These are phyloP conservation scores for Rattus rattus DNA, from an alignment of 2,113 vertebrate genomes.

Conservation along the genomic window DNA sequence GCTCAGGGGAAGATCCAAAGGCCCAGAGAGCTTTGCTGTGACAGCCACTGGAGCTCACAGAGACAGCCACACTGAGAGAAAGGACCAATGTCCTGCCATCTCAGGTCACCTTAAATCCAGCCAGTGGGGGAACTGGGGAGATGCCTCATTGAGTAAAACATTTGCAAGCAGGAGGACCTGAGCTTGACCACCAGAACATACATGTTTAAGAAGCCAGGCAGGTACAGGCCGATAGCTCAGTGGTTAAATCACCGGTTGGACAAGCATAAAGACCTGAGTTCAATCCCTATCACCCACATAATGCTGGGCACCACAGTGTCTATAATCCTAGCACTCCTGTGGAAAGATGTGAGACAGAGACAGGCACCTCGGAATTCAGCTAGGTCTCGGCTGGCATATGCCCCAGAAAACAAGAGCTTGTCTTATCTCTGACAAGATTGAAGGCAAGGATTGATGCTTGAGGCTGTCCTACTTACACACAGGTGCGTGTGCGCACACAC, in stretches of 20 bases:
- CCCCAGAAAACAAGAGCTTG: not conserved
- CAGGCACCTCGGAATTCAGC: not conserved
- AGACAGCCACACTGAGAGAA: not conserved
- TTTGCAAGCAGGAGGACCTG: not conserved
- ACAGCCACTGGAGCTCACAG: not conserved
- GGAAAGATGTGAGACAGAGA: not conserved
- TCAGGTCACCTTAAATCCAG: not conserved
- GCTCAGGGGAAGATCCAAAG: constrained; percentile 11
- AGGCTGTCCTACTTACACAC: too few relatives aligned
- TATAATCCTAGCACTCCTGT: not conserved
- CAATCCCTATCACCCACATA: not conserved
- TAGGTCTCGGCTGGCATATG: not conserved
- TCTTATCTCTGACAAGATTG: not conserved
- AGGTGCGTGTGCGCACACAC: too few relatives aligned
- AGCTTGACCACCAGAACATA: not conserved
- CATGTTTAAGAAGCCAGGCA: not conserved
- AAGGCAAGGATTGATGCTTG: not conserved
- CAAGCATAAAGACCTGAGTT: not conserved
- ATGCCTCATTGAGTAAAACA: not conserved
- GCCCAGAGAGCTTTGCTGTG: not conserved
- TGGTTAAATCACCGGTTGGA: not conserved
- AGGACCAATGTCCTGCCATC: not conserved
- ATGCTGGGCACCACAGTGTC: not conserved
- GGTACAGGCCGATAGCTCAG: not conserved
- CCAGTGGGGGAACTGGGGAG: not conserved